phyloP scores from a whole-genome alignment of 2,113 vertebrate species.

The Tychaedon coryphoeus region DNA sequence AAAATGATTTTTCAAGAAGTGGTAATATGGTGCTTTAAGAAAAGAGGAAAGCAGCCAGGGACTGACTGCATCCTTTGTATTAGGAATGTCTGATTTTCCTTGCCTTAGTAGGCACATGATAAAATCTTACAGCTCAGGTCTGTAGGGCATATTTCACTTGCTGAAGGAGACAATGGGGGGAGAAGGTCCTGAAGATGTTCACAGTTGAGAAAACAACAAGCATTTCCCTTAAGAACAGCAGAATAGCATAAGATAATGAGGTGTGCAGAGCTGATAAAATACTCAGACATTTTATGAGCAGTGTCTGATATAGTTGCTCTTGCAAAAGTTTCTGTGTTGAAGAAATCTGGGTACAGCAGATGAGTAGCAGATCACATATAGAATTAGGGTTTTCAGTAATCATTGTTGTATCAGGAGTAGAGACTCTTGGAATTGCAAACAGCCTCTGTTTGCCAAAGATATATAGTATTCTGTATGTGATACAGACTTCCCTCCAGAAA shows the following conservation, averaged over 20 bases:
- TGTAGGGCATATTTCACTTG: rapidly evolving
- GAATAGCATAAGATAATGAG: not conserved
- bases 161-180: not conserved
- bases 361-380: not conserved
- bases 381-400: not conserved
- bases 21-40: not conserved
- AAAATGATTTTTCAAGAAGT: not conserved
- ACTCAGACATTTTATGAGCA: not conserved
- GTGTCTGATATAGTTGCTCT: not conserved
- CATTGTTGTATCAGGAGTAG: not conserved
- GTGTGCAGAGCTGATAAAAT: not conserved
- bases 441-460: not conserved
- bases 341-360: not conserved
- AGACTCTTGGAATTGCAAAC: not conserved
- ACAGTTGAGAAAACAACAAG: not conserved
- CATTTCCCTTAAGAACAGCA: not conserved
- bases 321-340: not conserved
- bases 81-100: not conserved
- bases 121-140: not conserved
- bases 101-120: not conserved
- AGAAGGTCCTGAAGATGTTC: not conserved
- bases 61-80: not conserved
- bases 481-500: not conserved
- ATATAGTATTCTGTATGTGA: not conserved
- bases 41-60: not conserved